phyloP scores from a whole-genome alignment of 2,888 invertebrate species.

The Reticulitermes lucifugus region DNA sequence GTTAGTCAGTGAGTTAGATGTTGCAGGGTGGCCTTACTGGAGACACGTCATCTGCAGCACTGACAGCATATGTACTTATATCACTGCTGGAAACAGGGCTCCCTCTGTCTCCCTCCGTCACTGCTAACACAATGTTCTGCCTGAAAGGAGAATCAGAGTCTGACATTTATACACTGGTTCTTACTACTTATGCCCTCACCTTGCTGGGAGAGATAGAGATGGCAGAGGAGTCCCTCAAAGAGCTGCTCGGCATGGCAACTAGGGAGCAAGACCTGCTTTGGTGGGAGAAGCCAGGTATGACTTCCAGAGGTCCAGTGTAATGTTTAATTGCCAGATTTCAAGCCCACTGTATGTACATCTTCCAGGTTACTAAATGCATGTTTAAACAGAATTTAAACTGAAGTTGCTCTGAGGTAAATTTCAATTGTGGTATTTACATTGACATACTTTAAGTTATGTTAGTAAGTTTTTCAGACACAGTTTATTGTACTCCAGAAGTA shows the following conservation, averaged over 20 bases:
- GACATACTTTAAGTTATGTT: no score
- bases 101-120: constrained; percentile 65
- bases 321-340: no score
- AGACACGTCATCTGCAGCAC: constrained; percentile 68
- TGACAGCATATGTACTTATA: constrained; percentile 77
- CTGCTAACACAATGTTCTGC: constrained; percentile 72
- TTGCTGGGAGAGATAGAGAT: constrained; percentile 64
- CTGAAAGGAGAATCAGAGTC: constrained; percentile 63
- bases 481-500: no score
- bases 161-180: constrained; percentile 65
- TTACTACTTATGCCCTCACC: constrained; percentile 68
- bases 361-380: background rate
- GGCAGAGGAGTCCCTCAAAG: constrained; percentile 63
- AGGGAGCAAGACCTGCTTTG: constrained; percentile 65
- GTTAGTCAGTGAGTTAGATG: background rate
- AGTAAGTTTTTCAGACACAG: no score
- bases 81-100: constrained; percentile 72
- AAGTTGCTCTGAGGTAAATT: no score
- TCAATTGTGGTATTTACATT: no score
- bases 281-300: constrained; percentile 63
- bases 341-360: no score
- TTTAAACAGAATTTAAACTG: background rate
- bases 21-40: constrained; percentile 56
- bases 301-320: background rate
- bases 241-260: constrained; percentile 63